Evolutionary conservation across 2,113 vertebrate genomes (phyloP).

Genomic region (Periophthalmodon schlosseri): DNA sequence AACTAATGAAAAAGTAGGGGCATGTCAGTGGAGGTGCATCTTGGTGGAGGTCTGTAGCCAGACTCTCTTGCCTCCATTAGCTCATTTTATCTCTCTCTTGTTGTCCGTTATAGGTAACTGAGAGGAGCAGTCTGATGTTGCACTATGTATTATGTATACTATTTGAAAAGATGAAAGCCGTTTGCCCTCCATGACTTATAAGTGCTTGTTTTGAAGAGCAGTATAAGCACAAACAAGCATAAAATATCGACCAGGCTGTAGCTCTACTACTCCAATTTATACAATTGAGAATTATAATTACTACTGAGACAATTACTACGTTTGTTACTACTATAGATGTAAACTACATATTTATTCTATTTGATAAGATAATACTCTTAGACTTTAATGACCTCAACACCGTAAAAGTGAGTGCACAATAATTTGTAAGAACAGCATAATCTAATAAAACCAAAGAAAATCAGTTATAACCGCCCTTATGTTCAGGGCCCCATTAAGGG

Average conservation of each 20-base stretch:
- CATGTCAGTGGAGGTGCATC: too few relatives aligned
- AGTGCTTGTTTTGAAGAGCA: not conserved
- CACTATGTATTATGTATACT: constrained; percentile 9
- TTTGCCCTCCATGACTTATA: not conserved
- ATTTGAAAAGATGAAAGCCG: constrained; percentile 16
- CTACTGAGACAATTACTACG: not conserved
- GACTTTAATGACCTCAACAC: not conserved
- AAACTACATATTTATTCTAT: too few relatives aligned
- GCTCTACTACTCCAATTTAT: not conserved
- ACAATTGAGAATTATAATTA: not conserved
- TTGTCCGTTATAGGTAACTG: constrained; percentile 6
- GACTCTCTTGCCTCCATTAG: not conserved
- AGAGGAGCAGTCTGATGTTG: constrained; percentile 7
- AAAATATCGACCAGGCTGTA: not conserved
- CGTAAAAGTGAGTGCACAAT: not conserved
- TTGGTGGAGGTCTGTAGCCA: too few relatives aligned
- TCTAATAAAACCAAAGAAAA: constrained; percentile 8
- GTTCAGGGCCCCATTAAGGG: constrained; percentile 33
- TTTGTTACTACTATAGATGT: not conserved
- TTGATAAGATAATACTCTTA: not conserved
- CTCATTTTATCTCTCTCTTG: not conserved
- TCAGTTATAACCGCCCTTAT: not conserved
- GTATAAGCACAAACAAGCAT: not conserved
- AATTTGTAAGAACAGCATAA: not conserved
- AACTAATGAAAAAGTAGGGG: too few relatives aligned